Percentiles rank a stretch among this genome's conserved stretches.
phyloP scores from a whole-genome alignment of 2,113 vertebrate species.

The Callocephalon fimbriatum region DNA sequence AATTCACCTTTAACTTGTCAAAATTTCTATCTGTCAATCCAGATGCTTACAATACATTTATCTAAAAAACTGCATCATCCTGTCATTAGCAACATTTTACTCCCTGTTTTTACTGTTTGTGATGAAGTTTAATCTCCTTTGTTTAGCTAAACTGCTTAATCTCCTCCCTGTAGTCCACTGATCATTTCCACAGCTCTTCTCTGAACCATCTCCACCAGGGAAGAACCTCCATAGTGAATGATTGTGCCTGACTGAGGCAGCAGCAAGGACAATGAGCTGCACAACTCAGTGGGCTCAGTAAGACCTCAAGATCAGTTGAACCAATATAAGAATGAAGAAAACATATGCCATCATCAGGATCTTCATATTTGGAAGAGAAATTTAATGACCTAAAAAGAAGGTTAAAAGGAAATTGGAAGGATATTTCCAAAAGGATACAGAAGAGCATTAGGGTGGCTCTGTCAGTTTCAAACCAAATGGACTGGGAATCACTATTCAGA shows the following conservation, averaged over 20 bases:
- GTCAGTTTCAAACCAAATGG: not conserved
- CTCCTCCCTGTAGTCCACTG: not conserved
- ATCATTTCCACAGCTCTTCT: not conserved
- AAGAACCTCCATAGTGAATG: not conserved
- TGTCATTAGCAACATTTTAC: not conserved
- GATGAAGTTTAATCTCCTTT: not conserved
- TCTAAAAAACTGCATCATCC: not conserved
- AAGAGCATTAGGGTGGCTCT: not conserved
- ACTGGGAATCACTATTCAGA: not conserved
- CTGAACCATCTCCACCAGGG: not conserved
- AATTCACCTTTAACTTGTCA: not conserved
- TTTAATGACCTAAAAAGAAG: not conserved
- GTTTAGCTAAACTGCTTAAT: not conserved
- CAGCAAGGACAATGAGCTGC: not conserved
- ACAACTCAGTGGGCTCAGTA: not conserved
- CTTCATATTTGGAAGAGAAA: not conserved
- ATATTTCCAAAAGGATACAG: not conserved
- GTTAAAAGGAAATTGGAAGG: not conserved
- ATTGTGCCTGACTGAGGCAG: not conserved
- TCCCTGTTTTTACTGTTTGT: not conserved
- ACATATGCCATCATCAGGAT: not conserved
- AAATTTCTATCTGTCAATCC: not conserved
- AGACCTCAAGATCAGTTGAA: not conserved
- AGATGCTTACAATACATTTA: not conserved
- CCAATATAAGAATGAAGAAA: not conserved